Base-by-base conservation (phyloP, 2,113 vertebrate species). In the Pluvianellus socialis region DNA sequence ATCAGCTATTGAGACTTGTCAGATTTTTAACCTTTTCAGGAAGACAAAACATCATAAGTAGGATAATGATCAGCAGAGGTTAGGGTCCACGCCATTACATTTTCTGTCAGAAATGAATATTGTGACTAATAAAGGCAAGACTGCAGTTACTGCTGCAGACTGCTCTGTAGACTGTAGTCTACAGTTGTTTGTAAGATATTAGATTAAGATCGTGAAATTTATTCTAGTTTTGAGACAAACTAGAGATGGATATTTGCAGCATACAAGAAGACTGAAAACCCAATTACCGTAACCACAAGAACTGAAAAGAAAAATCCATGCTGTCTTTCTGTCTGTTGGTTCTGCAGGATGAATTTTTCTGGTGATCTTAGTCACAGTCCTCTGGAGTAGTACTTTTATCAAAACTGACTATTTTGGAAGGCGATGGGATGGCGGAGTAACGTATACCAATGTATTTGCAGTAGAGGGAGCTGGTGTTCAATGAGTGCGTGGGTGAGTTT, bases 391-490 rank as follows among this genome's bases (percentile, higher is more conserved):
- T 26, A 42, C 58, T 91, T 90, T 7, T 50, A 50, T 71, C 33
- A 73, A 61, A 73, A 45, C 19, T 22, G 87, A 49, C 44, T 4
- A 1, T 62, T 81, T 28, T 7, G 47, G 42, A 42, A 84, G 20
- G 22, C 3, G 12, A 1, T 24, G 44, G 40, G 27, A 22, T 56
- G 77, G 27, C 66, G n/a, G 33, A 50, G 38, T 40, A 49, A 72
- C 2, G 2, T 12, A 8, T 68, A 26, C 17, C 30, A 8, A 2
- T 59, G 17, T 76, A 4, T 82, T 82, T 85, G 42, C 94, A 90
- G 96, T 66, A 97, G 96, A 92, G 95, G 94, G 96, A 94, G 96
- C 96, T 94, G 93, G 42, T 68, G 94, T 28, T 94, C 62, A 94
- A 0, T 42, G 80, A 4, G 5, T 20, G 6, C 2, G 2, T 19